Conservation (phyloP, 2,113 vertebrate species). For the Etheostoma cragini region DNA sequence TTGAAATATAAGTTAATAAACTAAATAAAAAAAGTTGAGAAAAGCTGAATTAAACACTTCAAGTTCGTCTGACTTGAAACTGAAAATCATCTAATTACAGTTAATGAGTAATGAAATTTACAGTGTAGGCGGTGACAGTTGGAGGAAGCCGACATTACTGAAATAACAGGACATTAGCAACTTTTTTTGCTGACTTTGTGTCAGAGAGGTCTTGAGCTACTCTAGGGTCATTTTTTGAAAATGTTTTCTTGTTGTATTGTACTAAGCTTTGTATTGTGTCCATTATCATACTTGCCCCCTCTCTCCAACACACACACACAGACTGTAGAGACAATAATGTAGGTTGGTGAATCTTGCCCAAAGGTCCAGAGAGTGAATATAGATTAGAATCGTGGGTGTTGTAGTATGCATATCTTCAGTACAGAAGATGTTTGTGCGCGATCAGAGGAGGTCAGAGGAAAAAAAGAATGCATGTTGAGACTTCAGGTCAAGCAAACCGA, state of each 20-base stretch:
- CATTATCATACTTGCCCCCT: not conserved
- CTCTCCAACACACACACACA: not conserved
- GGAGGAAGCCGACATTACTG: too few relatives aligned
- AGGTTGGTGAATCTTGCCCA: constrained; percentile 32
- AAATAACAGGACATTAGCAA: not conserved
- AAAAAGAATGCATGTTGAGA: constrained; percentile 3
- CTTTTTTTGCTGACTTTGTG: constrained; percentile 12
- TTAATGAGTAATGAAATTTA: not conserved
- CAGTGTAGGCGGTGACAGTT: not conserved
- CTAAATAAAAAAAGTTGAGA: too few relatives aligned
- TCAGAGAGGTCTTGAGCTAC: constrained; percentile 32
- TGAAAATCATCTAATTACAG: not conserved
- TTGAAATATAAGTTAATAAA: not conserved
- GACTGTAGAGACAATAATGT: not conserved
- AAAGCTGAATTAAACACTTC: not conserved
- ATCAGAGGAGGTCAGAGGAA: not conserved
- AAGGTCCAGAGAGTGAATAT: constrained; percentile 29
- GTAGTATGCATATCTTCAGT: constrained; percentile 13
- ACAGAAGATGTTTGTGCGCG: not conserved
- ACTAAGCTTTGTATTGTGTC: not conserved
- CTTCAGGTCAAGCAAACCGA: constrained; percentile 8
- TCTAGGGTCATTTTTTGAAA: constrained; percentile 9
- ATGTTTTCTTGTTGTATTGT: not conserved
- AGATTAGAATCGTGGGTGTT: constrained; percentile 25
- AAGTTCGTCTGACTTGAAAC: not conserved